Base-by-base conservation (phyloP, 2,113 vertebrate species). In the Dasyprocta punctata region DNA sequence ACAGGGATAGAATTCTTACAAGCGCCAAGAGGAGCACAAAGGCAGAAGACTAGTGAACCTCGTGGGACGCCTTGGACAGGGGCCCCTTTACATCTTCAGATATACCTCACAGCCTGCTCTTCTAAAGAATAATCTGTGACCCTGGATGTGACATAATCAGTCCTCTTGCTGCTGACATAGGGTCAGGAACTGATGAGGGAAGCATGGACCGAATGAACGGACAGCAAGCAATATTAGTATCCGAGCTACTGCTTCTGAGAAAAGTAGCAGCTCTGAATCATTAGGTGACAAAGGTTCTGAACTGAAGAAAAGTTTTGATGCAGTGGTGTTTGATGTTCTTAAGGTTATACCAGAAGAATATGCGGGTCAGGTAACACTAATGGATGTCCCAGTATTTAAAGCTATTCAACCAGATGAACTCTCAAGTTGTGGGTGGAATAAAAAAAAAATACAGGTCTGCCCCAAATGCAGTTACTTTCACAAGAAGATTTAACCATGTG, bases 361-460 rank as follows among this genome's bases (percentile, higher is more conserved):
- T 99, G 99, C 99, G 90, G 99, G 99, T 98, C 99, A 99, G 98
- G 99, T 99, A 98, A 99, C 99, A 0, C 99, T 99, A 97, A 99
- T 99, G 99, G 99, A 99, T 97, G 99, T 99, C 97, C 99, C 99
- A 88, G 99, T 99, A 97, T 99, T 99, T 99, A 99, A 99, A 99
- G 99, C 99, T 98, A 99, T 99, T 98, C 99, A 99, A 96, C 99
- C 99, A 86, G 99, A 99, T 99, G 99, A 49, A 49, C 99, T 99
- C 98, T 99, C 99, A 80, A 99, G 99, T 98, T 99, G 99, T 98
- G 99, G 99, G 97, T 99, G 99, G 99, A 99, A 99, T 98, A 99
- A 99, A 98, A 99, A 99, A 99, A 98, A 99, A 99, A 98, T 99
- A 99, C 87, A 99, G 99, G 99, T 99, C 99, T 81, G 99, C 99